phyloP scores from a whole-genome alignment of 1,140 invertebrate species.

The Thaumetopoea pityocampa region DNA sequence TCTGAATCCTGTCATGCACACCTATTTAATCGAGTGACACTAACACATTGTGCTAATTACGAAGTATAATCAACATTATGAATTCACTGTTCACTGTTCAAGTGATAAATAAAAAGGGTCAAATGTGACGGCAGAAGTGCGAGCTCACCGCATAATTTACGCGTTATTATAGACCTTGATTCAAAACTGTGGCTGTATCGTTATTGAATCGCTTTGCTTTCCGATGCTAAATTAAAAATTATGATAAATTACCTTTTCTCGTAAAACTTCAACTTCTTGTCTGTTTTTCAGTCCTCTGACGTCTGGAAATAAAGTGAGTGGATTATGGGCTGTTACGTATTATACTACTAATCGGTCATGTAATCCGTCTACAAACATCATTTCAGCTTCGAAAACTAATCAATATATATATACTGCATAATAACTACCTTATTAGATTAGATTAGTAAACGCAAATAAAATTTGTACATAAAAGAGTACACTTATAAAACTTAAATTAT shows the following conservation, averaged over 20 bases:
- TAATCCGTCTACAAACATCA: too few species aligned
- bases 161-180: neutral
- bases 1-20: too few species aligned
- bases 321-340: too few species aligned
- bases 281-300: conserved; percentile 90
- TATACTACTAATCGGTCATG: too few species aligned
- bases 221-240: neutral
- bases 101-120: conserved; percentile 10
- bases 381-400: too few species aligned
- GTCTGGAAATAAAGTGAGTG: conserved; percentile 77
- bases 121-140: conserved; percentile 8
- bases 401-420: too few species aligned
- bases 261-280: conserved; percentile 89
- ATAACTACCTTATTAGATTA: too few species aligned
- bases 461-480: too few species aligned
- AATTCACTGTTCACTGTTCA: conserved; percentile 11
- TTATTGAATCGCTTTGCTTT: conserved; percentile 1
- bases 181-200: neutral
- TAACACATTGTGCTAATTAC: neutral
- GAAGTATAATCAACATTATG: neutral
- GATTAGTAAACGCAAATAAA: too few species aligned
- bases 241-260: conserved; percentile 85
- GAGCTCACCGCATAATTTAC: conserved; percentile 6
- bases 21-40: too few species aligned
- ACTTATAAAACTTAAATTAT: too few species aligned